Conservation (phyloP, 64 coral and sea anemone genomes). For the Orbicella faveolata region DNA sequence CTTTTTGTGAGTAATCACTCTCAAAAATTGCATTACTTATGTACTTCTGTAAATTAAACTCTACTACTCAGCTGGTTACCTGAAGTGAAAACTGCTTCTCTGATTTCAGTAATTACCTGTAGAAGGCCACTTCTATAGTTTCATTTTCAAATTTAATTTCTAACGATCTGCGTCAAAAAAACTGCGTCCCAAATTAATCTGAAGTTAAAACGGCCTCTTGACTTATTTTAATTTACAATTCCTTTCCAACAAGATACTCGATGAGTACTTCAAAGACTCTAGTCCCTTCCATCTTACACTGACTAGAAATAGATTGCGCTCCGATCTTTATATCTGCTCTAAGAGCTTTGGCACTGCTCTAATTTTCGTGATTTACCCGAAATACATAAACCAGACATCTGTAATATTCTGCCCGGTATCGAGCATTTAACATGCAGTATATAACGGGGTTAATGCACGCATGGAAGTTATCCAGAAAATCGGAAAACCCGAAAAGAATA, state of each 20-base stretch:
- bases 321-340: neutral
- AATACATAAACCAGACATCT: slow-evolving; percentile 12
- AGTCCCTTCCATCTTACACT: neutral
- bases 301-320: neutral
- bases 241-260: too few relatives aligned
- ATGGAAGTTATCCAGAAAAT: slow-evolving; percentile 68
- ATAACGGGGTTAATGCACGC: slow-evolving; percentile 79
- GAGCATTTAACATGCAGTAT: slow-evolving; percentile 64
- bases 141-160: neutral
- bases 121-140: neutral
- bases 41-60: neutral
- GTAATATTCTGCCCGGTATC: slow-evolving; percentile 58
- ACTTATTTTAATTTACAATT: too few relatives aligned
- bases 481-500: slow-evolving; percentile 57
- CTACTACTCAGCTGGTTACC: neutral
- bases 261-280: too few relatives aligned
- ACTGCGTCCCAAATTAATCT: too few relatives aligned
- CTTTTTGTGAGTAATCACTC: neutral
- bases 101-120: neutral
- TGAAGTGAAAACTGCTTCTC: neutral
- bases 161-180: too few relatives aligned
- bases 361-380: neutral
- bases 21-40: neutral
- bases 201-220: too few relatives aligned
- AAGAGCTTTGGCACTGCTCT: neutral